phyloP scores from a whole-genome alignment of 1,140 invertebrate genomes.

The Globodera rostochiensis region DNA sequence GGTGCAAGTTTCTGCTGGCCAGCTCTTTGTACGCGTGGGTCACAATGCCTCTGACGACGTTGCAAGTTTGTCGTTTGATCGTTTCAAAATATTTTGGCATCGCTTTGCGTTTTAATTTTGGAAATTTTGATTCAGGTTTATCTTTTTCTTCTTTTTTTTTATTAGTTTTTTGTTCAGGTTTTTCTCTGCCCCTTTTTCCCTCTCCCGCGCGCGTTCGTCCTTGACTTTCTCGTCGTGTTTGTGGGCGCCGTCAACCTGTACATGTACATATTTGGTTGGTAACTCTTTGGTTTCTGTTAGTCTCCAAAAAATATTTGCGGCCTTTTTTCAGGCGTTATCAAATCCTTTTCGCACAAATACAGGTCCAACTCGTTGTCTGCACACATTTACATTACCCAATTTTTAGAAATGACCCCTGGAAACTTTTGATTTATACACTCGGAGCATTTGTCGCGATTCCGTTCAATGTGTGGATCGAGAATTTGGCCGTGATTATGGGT shows the following conservation, averaged over 20 bases:
- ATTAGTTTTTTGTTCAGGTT: slow-evolving; percentile 32
- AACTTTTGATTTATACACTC: slow-evolving; percentile 53
- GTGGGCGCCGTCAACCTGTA: slow-evolving; percentile 65
- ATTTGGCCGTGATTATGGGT: slow-evolving; percentile 62
- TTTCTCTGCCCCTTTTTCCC: slow-evolving; percentile 62
- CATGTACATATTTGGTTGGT: slow-evolving; percentile 60
- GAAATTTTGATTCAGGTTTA: too few species aligned
- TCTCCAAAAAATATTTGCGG: not conserved
- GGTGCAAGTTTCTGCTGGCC: slow-evolving; percentile 73
- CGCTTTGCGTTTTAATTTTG: not conserved
- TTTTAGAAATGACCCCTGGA: slow-evolving; percentile 55
- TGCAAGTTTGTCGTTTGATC: slow-evolving; percentile 43
- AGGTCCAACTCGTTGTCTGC: slow-evolving; percentile 40
- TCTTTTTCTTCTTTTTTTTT: not conserved
- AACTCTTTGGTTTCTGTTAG: not conserved
- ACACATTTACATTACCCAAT: slow-evolving; percentile 24
- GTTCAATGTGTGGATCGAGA: slow-evolving; percentile 65
- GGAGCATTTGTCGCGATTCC: slow-evolving; percentile 63
- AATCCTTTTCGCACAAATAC: slow-evolving; percentile 65
- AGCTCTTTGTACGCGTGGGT: slow-evolving; percentile 93
- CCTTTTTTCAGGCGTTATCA: slow-evolving; percentile 49
- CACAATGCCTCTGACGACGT: slow-evolving; percentile 76
- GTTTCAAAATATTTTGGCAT: not conserved
- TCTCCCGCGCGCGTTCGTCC: slow-evolving; percentile 51
- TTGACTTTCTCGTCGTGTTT: slow-evolving; percentile 62